Conservation (phyloP, 2,888 invertebrate species). For the Villa cingulata region DNA sequence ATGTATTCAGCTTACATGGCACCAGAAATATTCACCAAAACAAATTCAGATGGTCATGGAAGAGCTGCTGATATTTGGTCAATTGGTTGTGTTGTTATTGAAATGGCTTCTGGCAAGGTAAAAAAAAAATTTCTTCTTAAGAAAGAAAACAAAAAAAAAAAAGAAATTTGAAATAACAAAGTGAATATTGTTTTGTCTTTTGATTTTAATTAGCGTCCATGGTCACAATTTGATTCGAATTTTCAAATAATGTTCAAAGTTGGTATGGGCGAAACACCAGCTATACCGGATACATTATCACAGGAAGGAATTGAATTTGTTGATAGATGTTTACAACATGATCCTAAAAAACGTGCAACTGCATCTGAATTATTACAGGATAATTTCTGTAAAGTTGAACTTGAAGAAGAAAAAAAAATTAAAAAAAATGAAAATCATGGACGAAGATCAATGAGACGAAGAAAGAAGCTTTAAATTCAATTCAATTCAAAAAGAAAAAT, state of each 20-base stretch:
- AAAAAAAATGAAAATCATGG: background rate
- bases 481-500: background rate
- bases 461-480: background rate
- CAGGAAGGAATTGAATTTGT: slow-evolving; percentile 75
- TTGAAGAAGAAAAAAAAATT: slow-evolving; percentile 7
- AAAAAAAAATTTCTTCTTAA: slow-evolving; percentile 4
- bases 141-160: background rate
- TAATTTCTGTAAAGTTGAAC: slow-evolving; percentile 49
- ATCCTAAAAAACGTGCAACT: slow-evolving; percentile 57
- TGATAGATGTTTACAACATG: slow-evolving; percentile 63
- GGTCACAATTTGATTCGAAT: slow-evolving; percentile 84
- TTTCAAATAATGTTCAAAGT: slow-evolving; percentile 94
- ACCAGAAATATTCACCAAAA: slow-evolving; percentile 84
- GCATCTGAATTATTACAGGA: slow-evolving; percentile 59
- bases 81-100: slow-evolving; percentile 85
- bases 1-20: slow-evolving; percentile 76
- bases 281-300: slow-evolving; percentile 59
- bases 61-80: slow-evolving; percentile 94
- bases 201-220: slow-evolving; percentile 64
- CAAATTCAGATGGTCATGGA: slow-evolving; percentile 66
- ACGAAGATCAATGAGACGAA: background rate
- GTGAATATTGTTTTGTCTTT: too few species aligned
- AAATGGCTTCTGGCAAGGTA: slow-evolving; percentile 89
- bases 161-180: background rate
- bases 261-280: slow-evolving; percentile 79